Conservation (phyloP, 2,888 invertebrate genomes). For the Rambutsinella grinnellia region DNA sequence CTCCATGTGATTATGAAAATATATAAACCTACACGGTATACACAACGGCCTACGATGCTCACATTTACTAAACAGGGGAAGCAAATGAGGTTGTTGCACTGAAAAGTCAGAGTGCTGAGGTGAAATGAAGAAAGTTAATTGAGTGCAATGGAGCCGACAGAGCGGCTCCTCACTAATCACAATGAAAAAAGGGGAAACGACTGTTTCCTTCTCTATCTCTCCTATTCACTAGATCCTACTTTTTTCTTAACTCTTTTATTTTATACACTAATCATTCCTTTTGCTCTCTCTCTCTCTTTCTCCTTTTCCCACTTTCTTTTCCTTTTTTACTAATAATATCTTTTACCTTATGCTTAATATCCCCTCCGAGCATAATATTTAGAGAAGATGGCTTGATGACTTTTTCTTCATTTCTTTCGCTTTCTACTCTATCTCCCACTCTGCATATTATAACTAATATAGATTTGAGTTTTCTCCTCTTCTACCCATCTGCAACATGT, state of each 20-base stretch:
- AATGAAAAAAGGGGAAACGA: slow-evolving; percentile 50
- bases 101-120: slow-evolving; percentile 47
- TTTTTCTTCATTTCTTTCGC: slow-evolving; percentile 46
- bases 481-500: slow-evolving; percentile 46
- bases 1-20: background rate
- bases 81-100: slow-evolving; percentile 53
- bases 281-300: slow-evolving; percentile 16
- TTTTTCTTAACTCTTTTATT: slow-evolving; percentile 14
- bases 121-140: slow-evolving; percentile 56
- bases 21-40: too few relatives aligned
- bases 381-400: slow-evolving; percentile 54
- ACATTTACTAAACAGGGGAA: slow-evolving; percentile 21
- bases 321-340: slow-evolving; percentile 28
- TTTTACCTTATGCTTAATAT: slow-evolving; percentile 46
- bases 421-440: too few relatives aligned
- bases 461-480: slow-evolving; percentile 21
- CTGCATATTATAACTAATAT: slow-evolving; percentile 19
- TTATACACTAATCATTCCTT: slow-evolving; percentile 25
- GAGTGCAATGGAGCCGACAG: slow-evolving; percentile 54
- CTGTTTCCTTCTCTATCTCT: slow-evolving; percentile 36
- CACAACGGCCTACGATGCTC: background rate
- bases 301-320: slow-evolving; percentile 10
- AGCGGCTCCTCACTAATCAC: slow-evolving; percentile 50
- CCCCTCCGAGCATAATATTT: slow-evolving; percentile 55
- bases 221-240: slow-evolving; percentile 12